Evolutionary conservation across 2,113 vertebrate species (phyloP).

Genomic region (Abramis brama): DNA sequence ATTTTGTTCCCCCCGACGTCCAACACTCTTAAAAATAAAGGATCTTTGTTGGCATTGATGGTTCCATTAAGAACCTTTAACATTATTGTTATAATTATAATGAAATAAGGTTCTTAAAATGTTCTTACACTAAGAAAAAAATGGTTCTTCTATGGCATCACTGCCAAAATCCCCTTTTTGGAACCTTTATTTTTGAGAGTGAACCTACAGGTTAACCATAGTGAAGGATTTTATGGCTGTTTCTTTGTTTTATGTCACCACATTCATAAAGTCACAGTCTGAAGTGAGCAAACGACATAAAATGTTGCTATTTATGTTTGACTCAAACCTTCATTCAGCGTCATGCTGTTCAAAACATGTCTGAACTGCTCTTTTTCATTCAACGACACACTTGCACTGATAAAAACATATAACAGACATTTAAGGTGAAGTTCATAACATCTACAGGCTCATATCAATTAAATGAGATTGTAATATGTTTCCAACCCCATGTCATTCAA

Average conservation of each 20-base stretch:
- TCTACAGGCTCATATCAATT: neutral
- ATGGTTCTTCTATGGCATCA: no score
- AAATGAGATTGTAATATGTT: constrained; percentile 13
- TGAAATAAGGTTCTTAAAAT: no score
- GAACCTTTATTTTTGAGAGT: no score
- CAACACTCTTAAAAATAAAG: neutral
- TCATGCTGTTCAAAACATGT: neutral
- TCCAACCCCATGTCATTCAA: neutral
- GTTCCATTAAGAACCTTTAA: no score
- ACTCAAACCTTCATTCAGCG: neutral
- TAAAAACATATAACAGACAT: neutral
- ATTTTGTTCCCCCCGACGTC: constrained; percentile 40
- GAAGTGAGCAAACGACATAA: neutral
- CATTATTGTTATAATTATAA: no score
- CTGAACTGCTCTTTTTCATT: neutral
- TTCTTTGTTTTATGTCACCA: neutral
- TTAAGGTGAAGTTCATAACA: constrained; percentile 8
- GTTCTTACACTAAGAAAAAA: no score
- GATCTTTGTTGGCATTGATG: no score
- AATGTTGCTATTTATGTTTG: neutral
- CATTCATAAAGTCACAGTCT: neutral
- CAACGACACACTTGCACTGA: neutral
- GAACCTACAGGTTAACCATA: constrained; percentile 5
- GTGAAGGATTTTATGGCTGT: neutral
- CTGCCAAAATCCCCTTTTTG: no score